A percentile compares a stretch with the other conserved stretches of the same genome.
These are phyloP conservation scores for Petroica traversi DNA, from an alignment of 2,113 vertebrate genomes.

Conservation along the genomic window DNA sequence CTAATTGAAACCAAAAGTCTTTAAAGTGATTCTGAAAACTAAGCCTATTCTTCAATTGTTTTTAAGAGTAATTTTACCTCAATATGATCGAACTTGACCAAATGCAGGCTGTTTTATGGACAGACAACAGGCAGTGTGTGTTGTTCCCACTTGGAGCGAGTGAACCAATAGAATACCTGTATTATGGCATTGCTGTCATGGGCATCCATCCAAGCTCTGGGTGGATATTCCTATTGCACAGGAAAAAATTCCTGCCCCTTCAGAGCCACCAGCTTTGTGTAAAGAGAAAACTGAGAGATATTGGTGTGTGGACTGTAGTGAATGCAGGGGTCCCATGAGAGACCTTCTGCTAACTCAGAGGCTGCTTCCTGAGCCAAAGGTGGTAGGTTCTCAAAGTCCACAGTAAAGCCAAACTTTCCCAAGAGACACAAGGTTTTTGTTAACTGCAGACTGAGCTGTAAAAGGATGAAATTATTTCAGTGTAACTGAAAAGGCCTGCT, in stretches of 20 bases:
- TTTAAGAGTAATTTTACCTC: not conserved
- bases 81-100: not conserved
- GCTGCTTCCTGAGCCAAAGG: not conserved
- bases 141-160: not conserved
- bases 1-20: not conserved
- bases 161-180: rapidly evolving
- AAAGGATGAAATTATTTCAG: not conserved
- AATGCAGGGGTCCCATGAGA: not conserved
- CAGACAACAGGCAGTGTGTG: not conserved
- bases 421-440: not conserved
- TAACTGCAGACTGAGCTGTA: not conserved
- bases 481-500: not conserved
- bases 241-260: not conserved
- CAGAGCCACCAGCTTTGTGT: not conserved
- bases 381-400: not conserved
- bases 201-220: not conserved
- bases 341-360: not conserved
- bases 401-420: not conserved
- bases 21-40: not conserved
- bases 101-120: not conserved
- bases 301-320: not conserved
- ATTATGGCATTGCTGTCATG: rapidly evolving
- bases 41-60: not conserved
- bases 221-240: not conserved
- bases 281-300: not conserved